Evolutionary conservation across 2,888 invertebrate genomes (phyloP).

Genomic region (Tipula helvola): DNA sequence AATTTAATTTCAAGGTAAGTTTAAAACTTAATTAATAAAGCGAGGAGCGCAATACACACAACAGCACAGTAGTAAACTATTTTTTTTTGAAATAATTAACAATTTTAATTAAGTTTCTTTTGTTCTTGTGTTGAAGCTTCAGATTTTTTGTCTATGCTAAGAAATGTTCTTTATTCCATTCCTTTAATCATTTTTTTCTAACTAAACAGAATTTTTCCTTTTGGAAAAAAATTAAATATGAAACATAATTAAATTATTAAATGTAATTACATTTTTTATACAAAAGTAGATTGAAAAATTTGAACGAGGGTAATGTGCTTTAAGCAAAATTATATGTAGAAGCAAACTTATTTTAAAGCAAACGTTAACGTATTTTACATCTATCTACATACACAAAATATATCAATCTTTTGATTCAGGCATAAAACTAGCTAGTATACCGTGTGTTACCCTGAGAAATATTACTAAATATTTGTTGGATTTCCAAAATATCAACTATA

Average conservation of each 20-base stretch:
- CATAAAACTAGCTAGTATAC: too few species aligned
- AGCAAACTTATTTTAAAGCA: too few species aligned
- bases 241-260: neutral
- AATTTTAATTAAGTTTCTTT: neutral
- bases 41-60: neutral
- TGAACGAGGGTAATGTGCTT: too few species aligned
- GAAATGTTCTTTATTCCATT: neutral
- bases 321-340: too few species aligned
- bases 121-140: neutral
- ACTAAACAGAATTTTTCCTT: neutral
- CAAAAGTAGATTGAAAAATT: too few species aligned
- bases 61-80: neutral
- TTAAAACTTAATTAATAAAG: neutral
- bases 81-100: neutral
- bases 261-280: neutral
- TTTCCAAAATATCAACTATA: too few species aligned
- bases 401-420: too few species aligned
- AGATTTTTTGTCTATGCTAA: neutral
- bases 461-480: too few species aligned
- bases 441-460: too few species aligned
- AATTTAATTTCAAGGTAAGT: neutral
- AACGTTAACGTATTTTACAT: too few species aligned
- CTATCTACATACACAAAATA: too few species aligned
- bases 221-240: neutral
- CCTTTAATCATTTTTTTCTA: neutral